Evolutionary conservation across 2,888 invertebrate species (phyloP).

Genomic region (Lucinisca nassula): DNA sequence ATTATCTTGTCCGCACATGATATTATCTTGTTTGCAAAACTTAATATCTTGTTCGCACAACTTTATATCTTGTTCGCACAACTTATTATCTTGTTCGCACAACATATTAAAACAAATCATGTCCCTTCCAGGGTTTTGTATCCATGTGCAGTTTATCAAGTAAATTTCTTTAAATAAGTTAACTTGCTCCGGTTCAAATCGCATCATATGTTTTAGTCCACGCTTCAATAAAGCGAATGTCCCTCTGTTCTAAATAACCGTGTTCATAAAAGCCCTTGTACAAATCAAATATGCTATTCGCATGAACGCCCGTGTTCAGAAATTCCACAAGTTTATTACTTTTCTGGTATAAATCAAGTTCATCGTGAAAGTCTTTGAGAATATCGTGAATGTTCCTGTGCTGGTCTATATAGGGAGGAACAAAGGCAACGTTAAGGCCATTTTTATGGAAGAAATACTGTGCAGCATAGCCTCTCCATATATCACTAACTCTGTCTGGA

Average conservation of each 20-base stretch:
- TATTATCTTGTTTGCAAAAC: no score
- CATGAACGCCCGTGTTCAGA: background rate
- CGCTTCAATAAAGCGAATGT: background rate
- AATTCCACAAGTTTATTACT: background rate
- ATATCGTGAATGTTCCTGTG: constrained; percentile 34
- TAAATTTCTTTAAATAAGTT: no score
- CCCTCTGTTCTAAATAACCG: background rate
- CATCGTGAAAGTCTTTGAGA: constrained; percentile 19
- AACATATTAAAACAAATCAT: no score
- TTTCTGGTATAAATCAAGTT: constrained; percentile 13
- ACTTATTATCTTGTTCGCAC: no score
- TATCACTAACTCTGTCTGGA: constrained; percentile 35
- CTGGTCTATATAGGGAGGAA: constrained; percentile 39
- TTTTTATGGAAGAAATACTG: constrained; percentile 35
- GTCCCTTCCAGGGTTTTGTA: no score
- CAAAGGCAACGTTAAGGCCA: constrained; percentile 11
- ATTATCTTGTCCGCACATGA: no score
- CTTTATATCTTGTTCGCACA: no score
- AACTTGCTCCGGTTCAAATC: no score
- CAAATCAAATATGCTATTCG: background rate
- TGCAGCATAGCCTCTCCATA: constrained; percentile 47
- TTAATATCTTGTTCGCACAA: no score
- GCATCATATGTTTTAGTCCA: background rate
- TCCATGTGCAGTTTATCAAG: no score
- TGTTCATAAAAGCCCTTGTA: constrained; percentile 11